These are phyloP conservation scores for Acrobasis consociella DNA, from an alignment of 2,888 invertebrate genomes.

Conservation along the genomic window DNA sequence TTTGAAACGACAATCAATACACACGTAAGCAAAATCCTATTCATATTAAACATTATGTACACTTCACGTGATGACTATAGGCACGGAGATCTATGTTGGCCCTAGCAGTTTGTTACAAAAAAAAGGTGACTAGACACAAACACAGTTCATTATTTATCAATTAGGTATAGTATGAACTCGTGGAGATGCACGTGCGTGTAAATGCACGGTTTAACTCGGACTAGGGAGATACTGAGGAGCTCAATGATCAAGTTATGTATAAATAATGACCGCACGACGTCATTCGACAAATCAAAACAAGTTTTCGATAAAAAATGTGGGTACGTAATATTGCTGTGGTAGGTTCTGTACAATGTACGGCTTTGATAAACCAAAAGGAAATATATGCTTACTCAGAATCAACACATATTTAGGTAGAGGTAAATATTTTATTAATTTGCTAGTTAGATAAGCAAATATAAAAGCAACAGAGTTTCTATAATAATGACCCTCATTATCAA, in stretches of 20 bases:
- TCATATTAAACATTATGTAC: constrained; percentile 26
- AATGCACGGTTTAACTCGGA: constrained; percentile 41
- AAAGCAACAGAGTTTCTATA: not conserved
- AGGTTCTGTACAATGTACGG: not conserved
- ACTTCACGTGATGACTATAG: constrained; percentile 2
- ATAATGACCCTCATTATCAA: too few relatives aligned
- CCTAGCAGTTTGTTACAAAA: not conserved
- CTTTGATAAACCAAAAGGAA: not conserved
- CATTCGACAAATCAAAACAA: constrained; percentile 52
- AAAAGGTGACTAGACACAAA: constrained; percentile 26
- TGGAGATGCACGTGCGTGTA: constrained; percentile 30
- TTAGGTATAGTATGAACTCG: not conserved
- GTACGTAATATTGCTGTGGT: not conserved
- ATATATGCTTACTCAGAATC: not conserved
- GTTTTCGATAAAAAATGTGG: constrained; percentile 49
- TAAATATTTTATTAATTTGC: not conserved
- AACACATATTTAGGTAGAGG: not conserved
- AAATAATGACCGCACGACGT: constrained; percentile 48
- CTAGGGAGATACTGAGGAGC: constrained; percentile 45
- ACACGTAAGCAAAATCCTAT: constrained; percentile 38
- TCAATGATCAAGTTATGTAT: constrained; percentile 39
- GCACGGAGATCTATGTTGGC: not conserved
- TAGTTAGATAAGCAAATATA: not conserved
- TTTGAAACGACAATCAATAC: constrained; percentile 40
- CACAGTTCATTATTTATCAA: constrained; percentile 15